phyloP scores from a whole-genome alignment of 2,797 vertebrate species.

The Poecilia gillii region DNA sequence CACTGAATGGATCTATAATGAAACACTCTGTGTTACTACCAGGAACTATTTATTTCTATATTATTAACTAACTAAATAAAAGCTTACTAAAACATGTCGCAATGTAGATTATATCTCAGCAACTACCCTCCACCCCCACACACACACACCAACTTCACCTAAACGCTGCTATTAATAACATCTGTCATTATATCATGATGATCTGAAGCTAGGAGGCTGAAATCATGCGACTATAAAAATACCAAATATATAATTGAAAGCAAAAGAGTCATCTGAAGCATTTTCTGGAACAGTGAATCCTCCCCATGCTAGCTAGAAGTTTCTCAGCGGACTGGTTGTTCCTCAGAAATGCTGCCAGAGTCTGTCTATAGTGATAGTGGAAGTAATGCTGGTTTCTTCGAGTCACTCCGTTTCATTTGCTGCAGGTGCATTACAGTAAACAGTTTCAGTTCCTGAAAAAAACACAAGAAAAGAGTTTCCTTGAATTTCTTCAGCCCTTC shows the following conservation, averaged over 20 bases:
- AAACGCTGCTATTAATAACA: neutral
- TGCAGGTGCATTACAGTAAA: neutral
- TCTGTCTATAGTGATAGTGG: neutral
- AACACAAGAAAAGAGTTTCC: neutral
- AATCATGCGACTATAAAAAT: neutral
- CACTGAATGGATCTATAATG: neutral
- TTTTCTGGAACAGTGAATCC: neutral
- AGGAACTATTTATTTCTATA: neutral
- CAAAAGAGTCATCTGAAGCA: neutral
- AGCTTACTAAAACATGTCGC: neutral
- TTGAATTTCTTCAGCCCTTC: neutral
- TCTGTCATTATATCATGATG: neutral
- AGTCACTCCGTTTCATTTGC: constrained; percentile 3
- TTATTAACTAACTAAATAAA: neutral
- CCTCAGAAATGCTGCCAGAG: neutral
- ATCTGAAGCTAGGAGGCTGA: neutral
- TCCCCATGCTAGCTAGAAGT: neutral
- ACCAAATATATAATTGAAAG: neutral
- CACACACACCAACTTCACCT: neutral
- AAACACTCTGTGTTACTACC: neutral
- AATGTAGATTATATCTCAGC: neutral
- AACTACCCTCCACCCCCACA: neutral
- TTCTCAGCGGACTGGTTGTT: neutral
- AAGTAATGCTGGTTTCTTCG: neutral
- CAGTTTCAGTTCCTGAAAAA: neutral